Conservation (phyloP, 2,888 invertebrate genomes). For the Barypeithes pellucidus region DNA sequence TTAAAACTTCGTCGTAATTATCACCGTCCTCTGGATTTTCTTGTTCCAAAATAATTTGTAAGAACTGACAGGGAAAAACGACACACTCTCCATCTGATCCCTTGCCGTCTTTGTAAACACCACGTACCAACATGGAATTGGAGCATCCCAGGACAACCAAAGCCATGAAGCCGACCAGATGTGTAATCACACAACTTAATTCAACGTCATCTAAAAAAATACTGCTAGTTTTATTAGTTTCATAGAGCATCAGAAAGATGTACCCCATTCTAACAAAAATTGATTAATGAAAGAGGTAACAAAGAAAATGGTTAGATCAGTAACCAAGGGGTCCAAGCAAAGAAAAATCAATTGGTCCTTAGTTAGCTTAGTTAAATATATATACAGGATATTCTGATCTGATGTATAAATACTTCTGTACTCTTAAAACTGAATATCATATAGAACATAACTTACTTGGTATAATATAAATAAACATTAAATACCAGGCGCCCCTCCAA, state of each 20-base stretch:
- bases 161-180: conserved; percentile 39
- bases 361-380: no score
- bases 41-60: conserved; percentile 46
- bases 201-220: conserved; percentile 36
- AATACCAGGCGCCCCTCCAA: conserved; percentile 51
- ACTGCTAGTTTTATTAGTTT: not conserved
- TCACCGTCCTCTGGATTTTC: conserved; percentile 33
- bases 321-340: no score
- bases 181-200: conserved; percentile 40
- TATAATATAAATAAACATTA: conserved; percentile 44
- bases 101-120: conserved; percentile 50
- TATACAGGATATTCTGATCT: no score
- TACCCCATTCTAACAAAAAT: no score
- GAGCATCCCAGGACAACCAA: conserved; percentile 50
- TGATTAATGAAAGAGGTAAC: no score
- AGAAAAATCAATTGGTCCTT: no score
- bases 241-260: no score
- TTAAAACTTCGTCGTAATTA: not conserved
- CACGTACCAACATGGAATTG: conserved; percentile 49
- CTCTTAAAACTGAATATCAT: no score
- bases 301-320: no score
- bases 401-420: no score
- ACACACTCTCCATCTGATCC: conserved; percentile 51
- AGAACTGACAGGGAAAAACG: conserved; percentile 51
- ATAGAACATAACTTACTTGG: conserved; percentile 37